Evolutionary conservation across 2,113 vertebrate genomes (phyloP).

Genomic region (Nansenia antarctica): DNA sequence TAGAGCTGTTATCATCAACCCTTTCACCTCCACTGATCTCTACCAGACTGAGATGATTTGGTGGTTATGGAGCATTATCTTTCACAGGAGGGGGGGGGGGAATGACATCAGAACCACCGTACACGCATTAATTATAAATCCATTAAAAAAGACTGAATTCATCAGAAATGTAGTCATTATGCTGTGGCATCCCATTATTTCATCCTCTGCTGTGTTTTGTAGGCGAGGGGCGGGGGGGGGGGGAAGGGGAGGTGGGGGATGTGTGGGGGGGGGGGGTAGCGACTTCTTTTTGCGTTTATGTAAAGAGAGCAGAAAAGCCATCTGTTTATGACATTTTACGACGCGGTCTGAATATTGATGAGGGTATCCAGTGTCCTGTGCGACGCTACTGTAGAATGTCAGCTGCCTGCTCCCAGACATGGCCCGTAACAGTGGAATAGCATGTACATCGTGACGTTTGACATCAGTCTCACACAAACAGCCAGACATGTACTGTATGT

Average conservation of each 20-base stretch:
- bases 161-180: conserved; percentile 66
- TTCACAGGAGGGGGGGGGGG: conserved; percentile 23
- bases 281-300: conserved; percentile 51
- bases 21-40: conserved; percentile 37
- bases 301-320: conserved; percentile 49
- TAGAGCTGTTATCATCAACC: background rate
- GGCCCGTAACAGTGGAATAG: conserved; percentile 11
- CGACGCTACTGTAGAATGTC: conserved; percentile 31
- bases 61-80: conserved; percentile 39
- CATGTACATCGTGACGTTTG: conserved; percentile 30
- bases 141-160: conserved; percentile 66
- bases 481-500: background rate
- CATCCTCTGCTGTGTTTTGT: conserved; percentile 36
- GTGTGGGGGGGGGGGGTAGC: conserved; percentile 34
- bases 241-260: too few species aligned
- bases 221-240: too few species aligned
- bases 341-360: conserved; percentile 55
- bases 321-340: conserved; percentile 50
- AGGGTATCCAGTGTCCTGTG: conserved; percentile 26
- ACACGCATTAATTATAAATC: conserved; percentile 68
- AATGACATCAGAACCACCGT: conserved; percentile 36
- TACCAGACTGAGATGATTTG: conserved; percentile 24
- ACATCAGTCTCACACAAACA: conserved; percentile 40
- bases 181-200: conserved; percentile 51
- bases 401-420: conserved; percentile 28